Evolutionary conservation across 2,113 vertebrate species (phyloP).

Genomic region (Tragelaphus scriptus): DNA sequence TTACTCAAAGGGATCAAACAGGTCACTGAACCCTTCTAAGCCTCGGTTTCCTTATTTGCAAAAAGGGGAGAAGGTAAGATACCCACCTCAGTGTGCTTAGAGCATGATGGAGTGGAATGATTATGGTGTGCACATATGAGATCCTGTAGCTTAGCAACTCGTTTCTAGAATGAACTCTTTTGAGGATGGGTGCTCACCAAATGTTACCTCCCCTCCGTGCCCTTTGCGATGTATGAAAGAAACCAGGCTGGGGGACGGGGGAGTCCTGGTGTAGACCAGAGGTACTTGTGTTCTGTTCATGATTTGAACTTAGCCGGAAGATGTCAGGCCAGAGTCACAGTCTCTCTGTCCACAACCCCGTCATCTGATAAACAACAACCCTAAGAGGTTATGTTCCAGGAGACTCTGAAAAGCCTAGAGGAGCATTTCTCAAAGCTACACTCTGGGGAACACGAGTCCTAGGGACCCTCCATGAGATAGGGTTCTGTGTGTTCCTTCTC

Average conservation of each 20-base stretch:
- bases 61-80: neutral
- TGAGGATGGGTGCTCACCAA: neutral
- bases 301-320: neutral
- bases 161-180: neutral
- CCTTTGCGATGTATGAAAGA: neutral
- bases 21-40: neutral
- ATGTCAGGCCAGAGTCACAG: neutral
- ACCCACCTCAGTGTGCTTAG: no score
- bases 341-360: neutral
- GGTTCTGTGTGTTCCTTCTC: neutral
- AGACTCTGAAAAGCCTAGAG: neutral
- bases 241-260: accelerated
- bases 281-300: neutral
- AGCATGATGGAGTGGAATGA: neutral
- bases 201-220: neutral
- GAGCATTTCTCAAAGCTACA: neutral
- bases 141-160: neutral
- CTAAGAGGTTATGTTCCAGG: neutral
- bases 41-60: neutral
- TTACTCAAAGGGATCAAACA: neutral
- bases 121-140: accelerated
- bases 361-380: neutral
- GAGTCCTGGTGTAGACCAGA: neutral
- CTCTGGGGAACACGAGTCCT: neutral
- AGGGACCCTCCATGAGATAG: neutral